Conservation (phyloP, 2,888 invertebrate species). For the Acrocera orbiculus region DNA sequence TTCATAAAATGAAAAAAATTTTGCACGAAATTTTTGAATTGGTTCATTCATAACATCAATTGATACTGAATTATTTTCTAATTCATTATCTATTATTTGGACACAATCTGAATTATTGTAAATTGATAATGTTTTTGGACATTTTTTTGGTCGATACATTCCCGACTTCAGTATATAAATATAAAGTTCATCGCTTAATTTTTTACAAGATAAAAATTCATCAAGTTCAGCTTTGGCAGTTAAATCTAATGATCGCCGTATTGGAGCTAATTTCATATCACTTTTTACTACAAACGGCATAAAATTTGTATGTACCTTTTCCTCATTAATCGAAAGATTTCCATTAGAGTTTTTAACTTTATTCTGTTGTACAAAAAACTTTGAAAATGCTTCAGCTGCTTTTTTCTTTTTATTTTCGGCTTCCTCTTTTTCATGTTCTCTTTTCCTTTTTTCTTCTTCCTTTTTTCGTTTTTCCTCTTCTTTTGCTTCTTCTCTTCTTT, state of each 20-base stretch:
- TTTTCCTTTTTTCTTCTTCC: conserved; percentile 34
- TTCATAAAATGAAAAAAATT: conserved; percentile 75
- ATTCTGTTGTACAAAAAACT: conserved; percentile 52
- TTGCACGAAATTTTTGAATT: conserved; percentile 50
- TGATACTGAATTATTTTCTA: no score
- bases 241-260: conserved; percentile 38
- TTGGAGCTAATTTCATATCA: conserved; percentile 76
- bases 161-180: no score
- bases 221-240: conserved; percentile 39
- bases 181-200: no score
- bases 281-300: conserved; percentile 59
- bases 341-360: conserved; percentile 15
- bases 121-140: no score
- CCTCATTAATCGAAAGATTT: conserved; percentile 14
- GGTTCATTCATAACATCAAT: conserved; percentile 38
- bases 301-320: conserved; percentile 35
- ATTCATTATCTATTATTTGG: no score
- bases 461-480: conserved; percentile 32
- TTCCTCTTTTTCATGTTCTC: conserved; percentile 47
- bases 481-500: conserved; percentile 30
- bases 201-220: no score
- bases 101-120: no score
- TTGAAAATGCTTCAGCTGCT: conserved; percentile 59
- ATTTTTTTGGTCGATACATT: no score
- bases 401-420: conserved; percentile 60